Conservation (phyloP, 2,113 vertebrate genomes). For the Rhea pennata region DNA sequence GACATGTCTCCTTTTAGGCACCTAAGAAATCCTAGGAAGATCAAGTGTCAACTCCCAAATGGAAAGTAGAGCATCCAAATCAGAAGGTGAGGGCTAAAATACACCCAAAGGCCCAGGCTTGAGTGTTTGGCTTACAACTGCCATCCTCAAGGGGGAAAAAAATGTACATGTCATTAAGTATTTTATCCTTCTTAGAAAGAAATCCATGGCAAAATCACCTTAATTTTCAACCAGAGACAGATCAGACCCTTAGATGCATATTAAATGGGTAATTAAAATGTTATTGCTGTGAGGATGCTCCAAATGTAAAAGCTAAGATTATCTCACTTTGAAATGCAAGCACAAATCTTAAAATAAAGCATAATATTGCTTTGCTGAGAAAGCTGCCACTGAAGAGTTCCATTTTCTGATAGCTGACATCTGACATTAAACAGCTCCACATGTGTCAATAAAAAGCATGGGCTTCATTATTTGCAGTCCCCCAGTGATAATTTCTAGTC, state of each 20-base stretch:
- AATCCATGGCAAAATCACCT: not conserved
- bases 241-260: not conserved
- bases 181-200: not conserved
- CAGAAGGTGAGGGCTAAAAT: not conserved
- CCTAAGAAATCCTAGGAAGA: not conserved
- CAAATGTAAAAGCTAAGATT: conserved; percentile 3
- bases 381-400: not conserved
- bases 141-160: not conserved
- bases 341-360: not conserved
- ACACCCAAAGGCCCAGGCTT: not conserved
- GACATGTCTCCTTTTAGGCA: not conserved
- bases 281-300: not conserved
- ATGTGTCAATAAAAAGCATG: conserved; percentile 52
- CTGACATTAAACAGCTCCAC: conserved; percentile 55
- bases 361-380: not conserved
- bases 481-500: conserved; percentile 36
- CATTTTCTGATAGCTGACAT: conserved; percentile 50
- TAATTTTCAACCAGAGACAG: not conserved
- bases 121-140: not conserved
- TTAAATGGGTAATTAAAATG: not conserved
- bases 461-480: conserved; percentile 58
- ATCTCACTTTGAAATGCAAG: not conserved
- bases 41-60: not conserved
- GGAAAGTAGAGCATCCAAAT: not conserved
- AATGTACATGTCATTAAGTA: not conserved